A percentile compares a stretch with the other conserved stretches of the same genome.
These are phyloP conservation scores for Tympanuchus pallidicinctus DNA, from an alignment of 2,113 vertebrate species.

Conservation along the genomic window DNA sequence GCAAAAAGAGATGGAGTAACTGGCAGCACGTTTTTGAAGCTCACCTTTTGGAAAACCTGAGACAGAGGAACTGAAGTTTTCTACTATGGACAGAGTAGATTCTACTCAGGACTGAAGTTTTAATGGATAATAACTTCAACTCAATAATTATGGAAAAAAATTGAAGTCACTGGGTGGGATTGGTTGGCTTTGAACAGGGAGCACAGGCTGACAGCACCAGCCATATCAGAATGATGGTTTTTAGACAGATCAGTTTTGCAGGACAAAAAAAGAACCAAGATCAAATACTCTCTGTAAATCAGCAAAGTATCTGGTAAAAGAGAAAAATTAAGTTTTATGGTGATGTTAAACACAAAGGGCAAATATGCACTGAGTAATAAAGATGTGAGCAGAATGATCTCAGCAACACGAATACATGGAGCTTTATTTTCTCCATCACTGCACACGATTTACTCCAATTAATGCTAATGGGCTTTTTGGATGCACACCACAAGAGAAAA, in stretches of 20 bases:
- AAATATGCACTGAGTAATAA: not conserved
- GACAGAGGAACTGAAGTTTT: not conserved
- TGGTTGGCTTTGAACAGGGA: slow-evolving; percentile 9
- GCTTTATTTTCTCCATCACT: not conserved
- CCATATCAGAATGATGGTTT: slow-evolving; percentile 30
- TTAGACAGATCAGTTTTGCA: slow-evolving; percentile 50
- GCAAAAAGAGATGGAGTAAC: not conserved
- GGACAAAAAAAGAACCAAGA: not conserved
- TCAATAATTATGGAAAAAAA: slow-evolving; percentile 39
- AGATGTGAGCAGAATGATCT: slow-evolving; percentile 10
- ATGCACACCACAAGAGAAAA: not conserved
- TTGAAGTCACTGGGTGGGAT: not conserved
- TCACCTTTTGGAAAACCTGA: not conserved
- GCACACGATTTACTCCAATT: slow-evolving; percentile 56
- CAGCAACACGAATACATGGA: slow-evolving; percentile 19
- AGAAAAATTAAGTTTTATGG: slow-evolving; percentile 16
- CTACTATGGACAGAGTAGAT: not conserved
- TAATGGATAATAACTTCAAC: not conserved
- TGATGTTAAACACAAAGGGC: slow-evolving; percentile 31
- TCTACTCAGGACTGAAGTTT: not conserved
- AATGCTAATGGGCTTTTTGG: not conserved
- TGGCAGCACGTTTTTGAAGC: not conserved
- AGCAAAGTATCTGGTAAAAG: slow-evolving; percentile 19
- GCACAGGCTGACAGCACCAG: slow-evolving; percentile 6
- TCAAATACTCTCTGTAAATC: slow-evolving; percentile 27